Evolutionary conservation across 2,888 invertebrate genomes (phyloP).

Genomic region (Terebella lapidaria): DNA sequence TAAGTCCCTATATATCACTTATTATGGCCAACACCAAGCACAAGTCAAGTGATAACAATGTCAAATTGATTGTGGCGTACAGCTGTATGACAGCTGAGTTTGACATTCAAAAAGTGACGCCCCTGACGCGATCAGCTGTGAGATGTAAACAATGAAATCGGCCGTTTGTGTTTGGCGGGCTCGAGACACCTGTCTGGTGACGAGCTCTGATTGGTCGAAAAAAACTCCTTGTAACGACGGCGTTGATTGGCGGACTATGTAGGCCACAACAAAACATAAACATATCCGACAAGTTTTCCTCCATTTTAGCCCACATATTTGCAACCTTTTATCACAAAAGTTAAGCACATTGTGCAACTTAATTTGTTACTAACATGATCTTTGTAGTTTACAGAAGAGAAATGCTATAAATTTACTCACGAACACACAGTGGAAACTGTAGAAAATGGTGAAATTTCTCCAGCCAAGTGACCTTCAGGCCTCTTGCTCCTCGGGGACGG

Average conservation of each 20-base stretch:
- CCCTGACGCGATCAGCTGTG: too few relatives aligned
- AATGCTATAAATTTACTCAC: background rate
- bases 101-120: too few relatives aligned
- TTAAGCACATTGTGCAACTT: background rate
- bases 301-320: background rate
- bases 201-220: too few relatives aligned
- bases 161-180: background rate
- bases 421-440: background rate
- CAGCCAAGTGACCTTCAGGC: conserved; percentile 1
- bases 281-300: background rate
- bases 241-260: conserved; percentile 1
- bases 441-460: conserved; percentile 1
- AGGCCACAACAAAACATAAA: conserved; percentile 7
- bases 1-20: too few relatives aligned
- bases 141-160: too few relatives aligned
- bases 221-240: background rate
- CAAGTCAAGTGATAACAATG: too few relatives aligned
- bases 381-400: background rate
- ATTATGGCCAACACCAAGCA: too few relatives aligned
- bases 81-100: too few relatives aligned
- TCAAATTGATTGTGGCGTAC: too few relatives aligned
- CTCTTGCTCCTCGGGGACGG: background rate
- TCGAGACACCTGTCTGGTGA: too few relatives aligned
- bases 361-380: background rate
- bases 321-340: background rate